phyloP scores from a whole-genome alignment of 2,797 vertebrate species.

The Eulemur albifrons region DNA sequence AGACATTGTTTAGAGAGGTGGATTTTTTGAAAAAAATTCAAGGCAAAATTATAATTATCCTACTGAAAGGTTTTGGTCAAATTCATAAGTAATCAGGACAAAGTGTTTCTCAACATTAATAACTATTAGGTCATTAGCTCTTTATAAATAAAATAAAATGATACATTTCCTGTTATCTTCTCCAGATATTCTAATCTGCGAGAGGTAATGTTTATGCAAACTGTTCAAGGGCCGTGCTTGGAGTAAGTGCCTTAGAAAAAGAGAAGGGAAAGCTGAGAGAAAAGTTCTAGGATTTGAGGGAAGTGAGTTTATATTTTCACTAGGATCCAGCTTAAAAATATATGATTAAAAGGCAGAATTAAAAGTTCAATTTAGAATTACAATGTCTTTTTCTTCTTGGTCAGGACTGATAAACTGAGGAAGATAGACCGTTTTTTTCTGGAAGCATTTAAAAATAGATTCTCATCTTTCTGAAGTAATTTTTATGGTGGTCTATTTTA shows the following conservation, averaged over 20 bases:
- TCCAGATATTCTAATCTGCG: neutral
- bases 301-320: neutral
- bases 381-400: constrained; percentile 34
- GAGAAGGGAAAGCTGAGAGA: neutral
- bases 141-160: neutral
- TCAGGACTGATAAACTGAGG: constrained; percentile 67
- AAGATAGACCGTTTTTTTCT: neutral
- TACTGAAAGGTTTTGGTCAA: neutral
- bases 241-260: neutral
- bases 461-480: constrained; percentile 64
- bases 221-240: neutral
- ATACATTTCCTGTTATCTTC: neutral
- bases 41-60: neutral
- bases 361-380: constrained; percentile 59
- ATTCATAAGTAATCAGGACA: neutral
- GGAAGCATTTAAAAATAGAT: constrained; percentile 71
- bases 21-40: neutral
- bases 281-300: neutral
- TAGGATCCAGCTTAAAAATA: neutral
- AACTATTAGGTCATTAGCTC: neutral
- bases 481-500: constrained; percentile 76
- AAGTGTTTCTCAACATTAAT: neutral
- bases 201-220: neutral
- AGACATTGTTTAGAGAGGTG: neutral
- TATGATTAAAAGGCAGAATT: constrained; percentile 59